Conservation (phyloP, 2,113 vertebrate species). For the Talpa occidentalis region DNA sequence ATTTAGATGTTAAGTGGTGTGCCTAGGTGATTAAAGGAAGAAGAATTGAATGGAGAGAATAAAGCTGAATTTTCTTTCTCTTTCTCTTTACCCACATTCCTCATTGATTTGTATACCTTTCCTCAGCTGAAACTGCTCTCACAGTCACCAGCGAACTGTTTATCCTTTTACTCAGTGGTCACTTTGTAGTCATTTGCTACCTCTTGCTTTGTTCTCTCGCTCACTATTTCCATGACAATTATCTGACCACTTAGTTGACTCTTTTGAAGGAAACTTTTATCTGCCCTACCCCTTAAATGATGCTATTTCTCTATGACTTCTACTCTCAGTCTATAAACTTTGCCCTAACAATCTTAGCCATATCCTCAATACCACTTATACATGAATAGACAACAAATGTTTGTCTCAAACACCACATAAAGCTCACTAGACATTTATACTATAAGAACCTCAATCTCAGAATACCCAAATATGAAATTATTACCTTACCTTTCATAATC, state of each 20-base stretch:
- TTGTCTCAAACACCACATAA: neutral
- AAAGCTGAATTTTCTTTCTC: neutral
- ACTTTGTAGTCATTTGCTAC: neutral
- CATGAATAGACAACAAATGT: neutral
- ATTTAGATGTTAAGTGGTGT: neutral
- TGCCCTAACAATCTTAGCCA: neutral
- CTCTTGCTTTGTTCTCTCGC: neutral
- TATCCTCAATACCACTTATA: neutral
- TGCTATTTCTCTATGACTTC: neutral
- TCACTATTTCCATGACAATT: slow-evolving; percentile 14
- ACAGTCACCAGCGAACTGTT: neutral
- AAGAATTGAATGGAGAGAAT: neutral
- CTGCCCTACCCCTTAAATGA: neutral
- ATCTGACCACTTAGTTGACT: neutral
- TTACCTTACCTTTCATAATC: neutral
- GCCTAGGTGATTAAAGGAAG: neutral
- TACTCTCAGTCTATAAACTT: neutral
- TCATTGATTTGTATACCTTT: neutral
- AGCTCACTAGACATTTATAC: neutral
- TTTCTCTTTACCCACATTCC: neutral
- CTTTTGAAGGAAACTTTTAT: neutral
- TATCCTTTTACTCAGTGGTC: neutral
- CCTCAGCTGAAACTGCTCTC: neutral
- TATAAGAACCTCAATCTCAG: neutral
- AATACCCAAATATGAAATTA: neutral